These are phyloP conservation scores for Centropus unirufus DNA, from an alignment of 2,113 vertebrate species.

Conservation along the genomic window DNA sequence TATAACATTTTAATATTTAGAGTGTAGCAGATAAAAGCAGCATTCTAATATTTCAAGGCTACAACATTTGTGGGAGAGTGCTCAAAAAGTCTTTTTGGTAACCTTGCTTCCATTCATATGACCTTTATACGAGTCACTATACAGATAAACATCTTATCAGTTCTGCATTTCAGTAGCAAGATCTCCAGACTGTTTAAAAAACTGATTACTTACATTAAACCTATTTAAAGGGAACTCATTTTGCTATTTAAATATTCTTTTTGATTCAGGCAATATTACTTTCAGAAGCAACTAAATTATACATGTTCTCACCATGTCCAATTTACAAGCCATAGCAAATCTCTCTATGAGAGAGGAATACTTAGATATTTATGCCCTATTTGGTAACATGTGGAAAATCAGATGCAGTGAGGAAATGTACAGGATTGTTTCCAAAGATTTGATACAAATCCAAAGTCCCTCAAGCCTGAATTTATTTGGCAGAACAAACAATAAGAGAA, in stretches of 20 bases:
- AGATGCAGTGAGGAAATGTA: conserved; percentile 13
- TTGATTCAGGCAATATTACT: not conserved
- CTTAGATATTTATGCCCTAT: conserved; percentile 41
- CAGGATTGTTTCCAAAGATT: conserved; percentile 51
- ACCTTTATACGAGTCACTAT: not conserved
- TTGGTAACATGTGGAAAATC: conserved; percentile 42
- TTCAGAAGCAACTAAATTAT: conserved; percentile 30
- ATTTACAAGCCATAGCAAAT: conserved; percentile 16
- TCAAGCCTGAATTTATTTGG: conserved; percentile 51
- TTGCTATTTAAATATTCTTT: conserved; percentile 3
- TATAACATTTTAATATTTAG: not conserved
- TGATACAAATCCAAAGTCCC: conserved; percentile 35
- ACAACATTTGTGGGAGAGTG: not conserved
- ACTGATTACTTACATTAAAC: not conserved
- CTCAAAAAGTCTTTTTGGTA: not conserved
- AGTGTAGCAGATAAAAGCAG: not conserved
- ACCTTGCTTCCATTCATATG: not conserved
- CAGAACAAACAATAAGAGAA: conserved; percentile 19
- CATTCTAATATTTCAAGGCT: not conserved
- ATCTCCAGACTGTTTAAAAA: not conserved
- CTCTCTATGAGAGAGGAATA: not conserved
- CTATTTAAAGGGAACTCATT: not conserved
- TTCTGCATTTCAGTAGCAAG: not conserved
- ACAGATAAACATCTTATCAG: not conserved
- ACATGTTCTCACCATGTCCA: conserved; percentile 9